These are phyloP conservation scores for Coluber constrictor DNA, from an alignment of 2,797 vertebrate genomes.

Conservation along the genomic window DNA sequence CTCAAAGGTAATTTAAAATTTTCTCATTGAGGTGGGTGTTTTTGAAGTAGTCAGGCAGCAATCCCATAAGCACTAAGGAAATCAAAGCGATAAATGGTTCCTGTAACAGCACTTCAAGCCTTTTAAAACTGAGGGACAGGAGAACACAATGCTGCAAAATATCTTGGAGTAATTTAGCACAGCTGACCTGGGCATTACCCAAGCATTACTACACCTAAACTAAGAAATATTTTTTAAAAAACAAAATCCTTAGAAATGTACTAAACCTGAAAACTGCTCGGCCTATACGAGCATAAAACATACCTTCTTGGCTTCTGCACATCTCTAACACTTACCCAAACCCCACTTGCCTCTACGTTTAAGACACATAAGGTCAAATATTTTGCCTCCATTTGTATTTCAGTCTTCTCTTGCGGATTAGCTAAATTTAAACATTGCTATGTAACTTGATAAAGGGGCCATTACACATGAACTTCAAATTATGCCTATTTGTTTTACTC, in stretches of 20 bases:
- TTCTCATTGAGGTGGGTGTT: not conserved
- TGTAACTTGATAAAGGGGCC: not conserved
- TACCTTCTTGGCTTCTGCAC: not conserved
- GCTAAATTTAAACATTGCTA: not conserved
- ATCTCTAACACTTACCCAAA: not conserved
- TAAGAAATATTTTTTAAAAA: not conserved
- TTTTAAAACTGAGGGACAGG: not conserved
- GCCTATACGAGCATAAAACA: not conserved
- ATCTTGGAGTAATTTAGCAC: not conserved
- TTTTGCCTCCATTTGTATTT: not conserved
- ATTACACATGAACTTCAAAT: not conserved
- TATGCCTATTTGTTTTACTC: not conserved
- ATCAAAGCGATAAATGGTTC: not conserved
- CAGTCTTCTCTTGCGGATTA: not conserved
- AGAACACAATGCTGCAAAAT: not conserved
- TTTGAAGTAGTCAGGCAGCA: not conserved
- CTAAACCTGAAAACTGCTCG: not conserved
- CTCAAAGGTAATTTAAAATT: not conserved
- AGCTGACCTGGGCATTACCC: not conserved
- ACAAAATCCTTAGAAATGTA: not conserved
- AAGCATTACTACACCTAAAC: not conserved
- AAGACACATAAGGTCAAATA: not conserved
- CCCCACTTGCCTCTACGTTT: not conserved
- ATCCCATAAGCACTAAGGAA: not conserved
- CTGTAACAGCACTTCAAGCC: not conserved